These are phyloP conservation scores for Drosophila paucipuncta DNA, from an alignment of 2,888 invertebrate species.

Conservation along the genomic window DNA sequence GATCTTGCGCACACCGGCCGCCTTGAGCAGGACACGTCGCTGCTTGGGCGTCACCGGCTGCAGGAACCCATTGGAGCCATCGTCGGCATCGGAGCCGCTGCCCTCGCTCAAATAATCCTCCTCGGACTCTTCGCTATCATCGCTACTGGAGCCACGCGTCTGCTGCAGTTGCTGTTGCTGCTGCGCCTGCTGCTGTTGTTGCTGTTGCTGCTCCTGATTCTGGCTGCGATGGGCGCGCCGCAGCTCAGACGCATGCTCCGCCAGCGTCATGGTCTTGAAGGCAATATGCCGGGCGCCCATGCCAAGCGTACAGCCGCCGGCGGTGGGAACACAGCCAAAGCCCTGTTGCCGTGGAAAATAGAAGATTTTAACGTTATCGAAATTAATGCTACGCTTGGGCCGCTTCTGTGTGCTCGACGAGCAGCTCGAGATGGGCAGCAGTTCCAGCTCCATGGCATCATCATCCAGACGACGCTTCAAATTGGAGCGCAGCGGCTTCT, in stretches of 20 bases:
- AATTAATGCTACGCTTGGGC: slow-evolving; percentile 93
- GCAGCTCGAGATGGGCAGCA: slow-evolving; percentile 50
- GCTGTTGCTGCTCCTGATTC: slow-evolving; percentile 86
- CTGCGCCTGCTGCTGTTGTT: slow-evolving; percentile 80
- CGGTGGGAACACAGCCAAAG: slow-evolving; percentile 95
- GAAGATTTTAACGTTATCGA: slow-evolving; percentile 96
- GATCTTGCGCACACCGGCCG: slow-evolving; percentile 97
- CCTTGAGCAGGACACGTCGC: slow-evolving; percentile 93
- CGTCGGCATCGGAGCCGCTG: slow-evolving; percentile 93
- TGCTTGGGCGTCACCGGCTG: slow-evolving; percentile 97
- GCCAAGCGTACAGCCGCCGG: slow-evolving; percentile 96
- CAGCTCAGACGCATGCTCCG: slow-evolving; percentile 96
- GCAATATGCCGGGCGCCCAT: slow-evolving; percentile 92
- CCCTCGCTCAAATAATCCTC: slow-evolving; percentile 90
- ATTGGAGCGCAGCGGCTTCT: slow-evolving; percentile 87
- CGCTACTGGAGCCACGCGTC: slow-evolving; percentile 88
- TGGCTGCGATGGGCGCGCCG: slow-evolving; percentile 93
- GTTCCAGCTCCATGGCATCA: slow-evolving; percentile 84
- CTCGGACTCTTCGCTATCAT: slow-evolving; percentile 94
- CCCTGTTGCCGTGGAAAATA: slow-evolving; percentile 97
- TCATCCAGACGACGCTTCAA: slow-evolving; percentile 88
- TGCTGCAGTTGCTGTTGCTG: slow-evolving; percentile 75
- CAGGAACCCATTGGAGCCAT: slow-evolving; percentile 95
- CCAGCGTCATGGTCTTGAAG: slow-evolving; percentile 92
- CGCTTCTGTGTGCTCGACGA: slow-evolving; percentile 85